Percentiles rank a stretch among this genome's conserved stretches.
phyloP scores from a whole-genome alignment of 2,797 vertebrate genomes.

The Halcyon leucocephala region DNA sequence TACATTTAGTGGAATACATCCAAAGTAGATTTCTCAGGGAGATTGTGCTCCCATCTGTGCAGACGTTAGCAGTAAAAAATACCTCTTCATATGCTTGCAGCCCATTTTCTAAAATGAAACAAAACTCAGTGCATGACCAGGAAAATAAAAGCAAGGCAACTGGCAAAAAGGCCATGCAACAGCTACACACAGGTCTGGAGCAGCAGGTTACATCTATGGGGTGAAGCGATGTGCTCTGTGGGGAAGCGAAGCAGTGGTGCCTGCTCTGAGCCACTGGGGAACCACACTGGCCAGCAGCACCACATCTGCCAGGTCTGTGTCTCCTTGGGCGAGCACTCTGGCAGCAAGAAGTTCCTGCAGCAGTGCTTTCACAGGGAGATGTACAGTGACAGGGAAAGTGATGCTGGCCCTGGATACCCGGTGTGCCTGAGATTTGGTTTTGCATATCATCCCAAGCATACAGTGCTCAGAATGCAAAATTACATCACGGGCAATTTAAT shows the following conservation, averaged over 20 bases:
- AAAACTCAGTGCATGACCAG: not conserved
- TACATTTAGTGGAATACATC: not conserved
- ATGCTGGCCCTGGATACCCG: not conserved
- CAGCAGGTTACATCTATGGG: not conserved
- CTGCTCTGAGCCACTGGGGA: not conserved
- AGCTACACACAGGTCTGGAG: not conserved
- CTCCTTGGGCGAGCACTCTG: accelerated
- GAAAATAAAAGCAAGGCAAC: not conserved
- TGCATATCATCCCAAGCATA: not conserved
- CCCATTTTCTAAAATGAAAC: not conserved
- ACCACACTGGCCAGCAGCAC: not conserved
- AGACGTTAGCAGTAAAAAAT: not conserved
- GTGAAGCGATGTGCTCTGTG: not conserved
- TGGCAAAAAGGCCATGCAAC: not conserved
- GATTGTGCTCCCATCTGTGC: not conserved
- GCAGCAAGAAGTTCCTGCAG: not conserved
- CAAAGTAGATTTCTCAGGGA: not conserved
- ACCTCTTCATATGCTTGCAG: not conserved
- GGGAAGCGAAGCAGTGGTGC: not conserved
- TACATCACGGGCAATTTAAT: not conserved
- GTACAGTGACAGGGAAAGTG: not conserved
- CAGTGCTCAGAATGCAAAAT: not conserved
- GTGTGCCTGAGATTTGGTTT: not conserved
- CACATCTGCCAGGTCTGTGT: accelerated
- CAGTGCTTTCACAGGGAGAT: not conserved